Evolutionary conservation across 2,113 vertebrate genomes (phyloP).

Genomic region (Clupea harengus): DNA sequence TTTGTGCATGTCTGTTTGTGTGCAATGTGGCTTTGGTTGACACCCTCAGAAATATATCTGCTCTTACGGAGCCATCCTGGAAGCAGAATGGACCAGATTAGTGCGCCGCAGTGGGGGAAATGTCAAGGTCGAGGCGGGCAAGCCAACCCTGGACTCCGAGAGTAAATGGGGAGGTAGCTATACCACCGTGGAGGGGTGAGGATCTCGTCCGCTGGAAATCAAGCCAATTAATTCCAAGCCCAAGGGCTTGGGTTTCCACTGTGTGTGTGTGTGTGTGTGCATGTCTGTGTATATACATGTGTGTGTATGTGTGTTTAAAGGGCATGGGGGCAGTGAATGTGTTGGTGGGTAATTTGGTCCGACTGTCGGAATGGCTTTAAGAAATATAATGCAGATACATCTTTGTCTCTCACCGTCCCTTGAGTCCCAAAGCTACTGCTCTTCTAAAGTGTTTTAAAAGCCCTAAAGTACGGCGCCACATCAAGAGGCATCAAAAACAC

Average conservation of each 20-base stretch:
- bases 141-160: not conserved
- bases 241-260: slow-evolving; percentile 16
- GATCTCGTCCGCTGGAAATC: slow-evolving; percentile 5
- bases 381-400: not conserved
- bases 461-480: not conserved
- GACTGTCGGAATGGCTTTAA: not conserved
- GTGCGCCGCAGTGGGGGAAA: not conserved
- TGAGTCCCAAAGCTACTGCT: not conserved
- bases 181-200: slow-evolving; percentile 20
- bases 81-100: not conserved
- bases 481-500: slow-evolving; percentile 1
- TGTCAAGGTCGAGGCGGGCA: slow-evolving; percentile 5
- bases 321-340: not conserved
- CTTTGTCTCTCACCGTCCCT: not conserved
- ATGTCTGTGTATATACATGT: not conserved
- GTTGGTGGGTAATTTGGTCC: not conserved
- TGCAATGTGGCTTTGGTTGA: not conserved
- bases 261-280: not conserved
- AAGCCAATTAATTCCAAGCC: slow-evolving; percentile 29
- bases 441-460: not conserved
- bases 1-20: not conserved
- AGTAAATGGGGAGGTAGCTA: not conserved
- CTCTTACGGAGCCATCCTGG: not conserved
- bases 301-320: not conserved
- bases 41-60: slow-evolving; percentile 8